Evolutionary conservation across 2,113 vertebrate genomes (phyloP), one percentile per base, ranked within the genome.

Genomic region (Lophochroa leadbeateri): DNA sequence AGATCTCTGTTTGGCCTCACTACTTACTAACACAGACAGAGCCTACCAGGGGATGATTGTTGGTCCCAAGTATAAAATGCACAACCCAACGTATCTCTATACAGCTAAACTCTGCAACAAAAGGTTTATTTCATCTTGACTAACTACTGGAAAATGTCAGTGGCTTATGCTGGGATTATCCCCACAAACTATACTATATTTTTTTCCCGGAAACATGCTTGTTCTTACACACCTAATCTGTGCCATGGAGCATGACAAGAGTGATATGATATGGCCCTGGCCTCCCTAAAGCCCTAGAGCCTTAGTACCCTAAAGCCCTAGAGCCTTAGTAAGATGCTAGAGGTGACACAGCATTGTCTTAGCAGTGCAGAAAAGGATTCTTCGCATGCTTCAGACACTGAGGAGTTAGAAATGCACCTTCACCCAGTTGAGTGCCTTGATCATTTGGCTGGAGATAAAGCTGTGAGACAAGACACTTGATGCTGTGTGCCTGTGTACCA

Each of bases 241-340:
- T 49, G 23, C 8, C 24, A 47, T 0, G 0, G 13, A 60, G 5
- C 23, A 9, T 39, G 43, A 41, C 5, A 69, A 57, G 33, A 33
- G 25, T 10, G 28, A 46, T 7, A 11, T 2, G 0, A 33, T 15
- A 20, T 12, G 11, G 9, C 11, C 44, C 11, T 47, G 35, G 5
- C 3, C 14, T 18, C 79, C 46, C 39, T 43, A 31, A 60, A 82
- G 9, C 21, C 37, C 13, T 60, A 52, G 25, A 58, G 3, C 29
- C 15, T 72, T 17, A 41, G 12, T 35, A 1, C 79, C 46, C 39
- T 43, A 31, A 60, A 82, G 9, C 21, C 37, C 13, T 60, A 52
- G 25, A 58, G 3, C 29, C 15, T 72, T 17, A 41, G 12, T 35
- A 1, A 8, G 8, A 50, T 33, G 4, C 4, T 39, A 89, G 16